Base-by-base conservation (phyloP, 2,113 vertebrate species). In the Stigmatopora argus region DNA sequence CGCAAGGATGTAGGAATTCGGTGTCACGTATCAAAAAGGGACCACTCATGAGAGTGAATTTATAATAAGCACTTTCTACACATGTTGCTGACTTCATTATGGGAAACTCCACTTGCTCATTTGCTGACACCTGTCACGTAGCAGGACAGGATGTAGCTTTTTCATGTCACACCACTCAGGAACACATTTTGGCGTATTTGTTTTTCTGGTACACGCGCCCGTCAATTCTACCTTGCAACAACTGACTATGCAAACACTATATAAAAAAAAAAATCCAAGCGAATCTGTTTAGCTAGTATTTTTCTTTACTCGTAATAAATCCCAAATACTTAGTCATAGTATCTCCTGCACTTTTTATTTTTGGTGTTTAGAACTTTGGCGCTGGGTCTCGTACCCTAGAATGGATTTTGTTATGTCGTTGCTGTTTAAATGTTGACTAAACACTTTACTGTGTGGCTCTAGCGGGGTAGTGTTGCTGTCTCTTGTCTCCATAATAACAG, bases 401-500 rank as follows among this genome's bases (percentile, higher is more conserved):
- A 8, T 21, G 56, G 1, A 2, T 35, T 34, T 58, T 18, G 11
- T 26, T 56, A 23, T 41, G 9, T n/a, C 15, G 11, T 41, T 19
- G 17, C 35, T 38, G 35, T 60, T 11, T 41, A 31, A 31, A 64
- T 47, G 41, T 26, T 31, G 19, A 18, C 14, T 26, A 9, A 46
- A 18, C 46, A 41, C 21, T 44, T 18, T 18, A 73, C 61, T 80
- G 77, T 61, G 53, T 14, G 9, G 72, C 80, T 71, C 26, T 76
- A 59, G 44, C 62, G 71, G 56, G 11, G 58, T 63, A 38, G 62
- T 70, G 71, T 70, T 69, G 62, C 69, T 66, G 31, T 77, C 70
- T 64, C 63, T 48, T 31, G 69, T 81, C 74, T 80, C 70, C 71
- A 81, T 83, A 81, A 82, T 83, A 83, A 72, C 75, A 85, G 78